phyloP scores from a whole-genome alignment of 2,113 vertebrate species.

The Donacobius atricapilla region DNA sequence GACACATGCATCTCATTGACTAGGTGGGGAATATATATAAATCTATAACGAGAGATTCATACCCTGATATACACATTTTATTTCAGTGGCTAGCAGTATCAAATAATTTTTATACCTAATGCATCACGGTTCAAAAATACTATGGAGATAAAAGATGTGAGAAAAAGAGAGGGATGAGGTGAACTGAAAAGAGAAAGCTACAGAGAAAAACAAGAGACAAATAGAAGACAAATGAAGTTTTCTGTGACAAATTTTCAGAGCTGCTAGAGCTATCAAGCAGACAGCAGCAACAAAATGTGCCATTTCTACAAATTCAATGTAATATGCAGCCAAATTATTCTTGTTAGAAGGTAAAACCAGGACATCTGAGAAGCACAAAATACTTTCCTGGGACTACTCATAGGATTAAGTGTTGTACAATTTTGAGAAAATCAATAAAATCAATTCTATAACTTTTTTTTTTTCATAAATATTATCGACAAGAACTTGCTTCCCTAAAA shows the following conservation, averaged over 20 bases:
- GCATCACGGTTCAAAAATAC: neutral
- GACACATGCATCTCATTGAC: slow-evolving; percentile 29
- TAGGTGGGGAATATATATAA: neutral
- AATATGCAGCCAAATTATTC: neutral
- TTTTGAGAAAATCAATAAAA: neutral
- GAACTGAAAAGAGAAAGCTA: neutral
- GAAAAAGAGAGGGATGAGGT: neutral
- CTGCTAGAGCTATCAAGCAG: neutral
- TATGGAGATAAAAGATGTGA: neutral
- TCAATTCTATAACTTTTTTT: neutral
- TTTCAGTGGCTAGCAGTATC: neutral
- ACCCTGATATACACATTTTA: neutral
- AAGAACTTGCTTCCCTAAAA: neutral
- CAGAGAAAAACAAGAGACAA: neutral
- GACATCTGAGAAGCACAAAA: neutral
- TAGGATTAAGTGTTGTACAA: neutral
- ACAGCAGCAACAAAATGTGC: neutral
- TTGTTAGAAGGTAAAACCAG: neutral
- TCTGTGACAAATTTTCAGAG: neutral
- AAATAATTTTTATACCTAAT: neutral
- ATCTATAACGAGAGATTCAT: neutral
- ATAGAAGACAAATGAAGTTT: neutral
- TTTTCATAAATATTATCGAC: neutral
- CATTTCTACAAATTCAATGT: neutral
- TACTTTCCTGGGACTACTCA: neutral